phyloP scores from a whole-genome alignment of 2,113 vertebrate species.

The Saimiri boliviensis region DNA sequence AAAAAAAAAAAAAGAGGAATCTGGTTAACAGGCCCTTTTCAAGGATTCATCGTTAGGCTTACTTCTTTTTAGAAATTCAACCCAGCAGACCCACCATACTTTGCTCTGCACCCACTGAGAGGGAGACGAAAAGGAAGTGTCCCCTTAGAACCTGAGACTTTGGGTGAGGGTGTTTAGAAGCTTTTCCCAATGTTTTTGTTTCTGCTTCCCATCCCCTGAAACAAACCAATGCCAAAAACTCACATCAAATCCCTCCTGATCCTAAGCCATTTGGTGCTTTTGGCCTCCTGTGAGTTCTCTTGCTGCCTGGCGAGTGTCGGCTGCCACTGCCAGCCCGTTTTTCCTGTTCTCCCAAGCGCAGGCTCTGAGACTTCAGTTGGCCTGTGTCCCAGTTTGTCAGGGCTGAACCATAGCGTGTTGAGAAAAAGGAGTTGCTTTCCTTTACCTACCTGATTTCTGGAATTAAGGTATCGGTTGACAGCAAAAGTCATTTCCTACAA shows the following conservation, averaged over 20 bases:
- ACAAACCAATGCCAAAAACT: not conserved
- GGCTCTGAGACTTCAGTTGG: not conserved
- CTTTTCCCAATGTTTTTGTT: not conserved
- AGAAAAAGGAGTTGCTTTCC: not conserved
- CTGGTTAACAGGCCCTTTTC: not conserved
- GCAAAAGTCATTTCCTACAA: not conserved
- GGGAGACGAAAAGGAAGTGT: not conserved
- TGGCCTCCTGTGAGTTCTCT: not conserved
- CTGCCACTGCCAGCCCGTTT: accelerated
- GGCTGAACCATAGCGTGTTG: too few relatives aligned
- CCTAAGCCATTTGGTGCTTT: not conserved
- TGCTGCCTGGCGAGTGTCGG: not conserved
- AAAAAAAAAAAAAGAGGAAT: not conserved
- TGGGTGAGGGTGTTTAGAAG: not conserved
- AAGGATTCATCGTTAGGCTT: not conserved
- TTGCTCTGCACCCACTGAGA: not conserved
- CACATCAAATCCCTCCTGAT: not conserved
- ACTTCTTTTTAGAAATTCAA: not conserved
- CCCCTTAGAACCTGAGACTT: not conserved
- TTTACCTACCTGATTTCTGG: not conserved
- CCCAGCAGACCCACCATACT: not conserved
- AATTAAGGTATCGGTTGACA: not conserved
- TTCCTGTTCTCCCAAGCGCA: not conserved
- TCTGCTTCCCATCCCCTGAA: accelerated
- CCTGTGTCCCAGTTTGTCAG: not conserved